Percentiles rank a stretch among this genome's conserved stretches.
These are phyloP conservation scores for Octodonta nipae DNA, from an alignment of 2,888 invertebrate genomes.

Conservation along the genomic window DNA sequence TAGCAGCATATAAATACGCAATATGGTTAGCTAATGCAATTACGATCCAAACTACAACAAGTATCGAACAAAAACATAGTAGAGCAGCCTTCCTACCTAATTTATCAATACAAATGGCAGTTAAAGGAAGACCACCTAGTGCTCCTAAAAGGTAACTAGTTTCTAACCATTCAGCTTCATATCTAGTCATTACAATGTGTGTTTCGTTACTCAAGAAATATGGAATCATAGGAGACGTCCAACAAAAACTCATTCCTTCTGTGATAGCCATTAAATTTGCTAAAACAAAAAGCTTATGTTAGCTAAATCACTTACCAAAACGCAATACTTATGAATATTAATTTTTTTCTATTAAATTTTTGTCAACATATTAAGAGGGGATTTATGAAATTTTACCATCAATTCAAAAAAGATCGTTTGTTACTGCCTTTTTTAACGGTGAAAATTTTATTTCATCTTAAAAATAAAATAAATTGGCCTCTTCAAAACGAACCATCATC, in stretches of 20 bases:
- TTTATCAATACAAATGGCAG: constrained; percentile 22
- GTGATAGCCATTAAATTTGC: constrained; percentile 31
- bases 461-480: too few species aligned
- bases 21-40: constrained; percentile 22
- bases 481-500: too few species aligned
- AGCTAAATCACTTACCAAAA: too few species aligned
- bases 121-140: constrained; percentile 20
- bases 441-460: too few species aligned
- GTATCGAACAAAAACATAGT: constrained; percentile 22
- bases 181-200: constrained; percentile 25
- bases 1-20: constrained; percentile 23
- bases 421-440: too few species aligned
- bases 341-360: too few species aligned
- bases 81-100: constrained; percentile 26
- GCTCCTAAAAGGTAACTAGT: constrained; percentile 19
- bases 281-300: constrained; percentile 23
- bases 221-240: constrained; percentile 32
- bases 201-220: constrained; percentile 23
- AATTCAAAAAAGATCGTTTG: too few species aligned
- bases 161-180: constrained; percentile 22
- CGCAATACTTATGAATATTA: too few species aligned
- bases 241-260: constrained; percentile 33
- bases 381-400: too few species aligned
- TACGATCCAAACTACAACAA: constrained; percentile 26
- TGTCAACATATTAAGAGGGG: too few species aligned